Conservation (phyloP, 2,113 vertebrate species). For the Caretta caretta region DNA sequence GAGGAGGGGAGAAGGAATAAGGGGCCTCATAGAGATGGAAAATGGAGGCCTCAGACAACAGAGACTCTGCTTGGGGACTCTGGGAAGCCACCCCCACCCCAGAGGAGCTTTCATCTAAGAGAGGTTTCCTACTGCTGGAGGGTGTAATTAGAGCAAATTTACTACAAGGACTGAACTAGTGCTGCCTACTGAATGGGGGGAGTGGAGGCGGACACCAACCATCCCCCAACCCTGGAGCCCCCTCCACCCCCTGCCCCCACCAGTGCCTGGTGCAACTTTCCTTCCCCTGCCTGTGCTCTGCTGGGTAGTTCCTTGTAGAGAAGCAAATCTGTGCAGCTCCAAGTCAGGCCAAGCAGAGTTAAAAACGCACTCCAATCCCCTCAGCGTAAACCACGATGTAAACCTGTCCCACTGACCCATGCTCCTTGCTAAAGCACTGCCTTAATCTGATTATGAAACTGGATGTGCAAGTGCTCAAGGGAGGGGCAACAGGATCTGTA, state of each 20-base stretch:
- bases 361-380: conserved; percentile 64
- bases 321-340: neutral
- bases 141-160: conserved; percentile 85
- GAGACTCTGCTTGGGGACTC: conserved; percentile 70
- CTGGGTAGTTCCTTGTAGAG: neutral
- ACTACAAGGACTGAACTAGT: conserved; percentile 77
- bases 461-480: conserved; percentile 71
- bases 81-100: conserved; percentile 67
- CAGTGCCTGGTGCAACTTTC: conserved; percentile 34
- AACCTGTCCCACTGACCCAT: conserved; percentile 77
- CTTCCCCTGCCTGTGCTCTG: conserved; percentile 3
- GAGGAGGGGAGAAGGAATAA: conserved; percentile 65
- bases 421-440: conserved; percentile 70
- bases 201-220: conserved; percentile 42
- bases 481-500: conserved; percentile 33
- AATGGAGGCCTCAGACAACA: conserved; percentile 70
- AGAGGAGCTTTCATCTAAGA: conserved; percentile 79
- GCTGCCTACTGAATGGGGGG: conserved; percentile 76
- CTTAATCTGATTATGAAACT: conserved; percentile 77
- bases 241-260: neutral
- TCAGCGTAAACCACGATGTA: conserved; percentile 60
- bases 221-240: conserved; percentile 31
- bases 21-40: conserved; percentile 72
- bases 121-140: conserved; percentile 83
- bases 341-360: conserved; percentile 54